Evolutionary conservation across 2,888 invertebrate species (phyloP).

Genomic region (Oscheius myriophilus): DNA sequence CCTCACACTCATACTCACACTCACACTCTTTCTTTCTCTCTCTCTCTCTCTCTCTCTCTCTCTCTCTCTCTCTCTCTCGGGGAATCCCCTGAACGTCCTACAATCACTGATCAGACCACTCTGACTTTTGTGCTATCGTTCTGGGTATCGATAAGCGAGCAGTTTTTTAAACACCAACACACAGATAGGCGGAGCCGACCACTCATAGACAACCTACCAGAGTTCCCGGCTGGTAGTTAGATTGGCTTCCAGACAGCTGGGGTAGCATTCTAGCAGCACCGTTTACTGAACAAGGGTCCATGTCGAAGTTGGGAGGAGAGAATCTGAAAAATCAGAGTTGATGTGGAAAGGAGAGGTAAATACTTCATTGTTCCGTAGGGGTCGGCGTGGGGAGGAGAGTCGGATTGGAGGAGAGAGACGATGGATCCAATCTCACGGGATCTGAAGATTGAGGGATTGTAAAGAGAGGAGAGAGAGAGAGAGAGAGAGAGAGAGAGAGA

Average conservation of each 20-base stretch:
- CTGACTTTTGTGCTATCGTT: no score
- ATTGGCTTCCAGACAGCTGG: slow-evolving; percentile 15
- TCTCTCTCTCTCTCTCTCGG: no score
- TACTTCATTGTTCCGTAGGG: slow-evolving; percentile 27
- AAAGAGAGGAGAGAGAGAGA: not conserved
- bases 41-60: no score
- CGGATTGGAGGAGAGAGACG: slow-evolving; percentile 49
- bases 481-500: not conserved
- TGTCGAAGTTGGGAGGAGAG: slow-evolving; percentile 33
- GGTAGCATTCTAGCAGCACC: slow-evolving; percentile 45
- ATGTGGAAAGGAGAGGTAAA: not conserved
- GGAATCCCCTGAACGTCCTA: no score
- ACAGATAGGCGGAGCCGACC: no score
- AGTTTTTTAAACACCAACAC: no score
- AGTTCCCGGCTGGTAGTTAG: slow-evolving; percentile 23
- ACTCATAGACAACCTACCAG: slow-evolving; percentile 23
- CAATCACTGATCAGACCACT: no score
- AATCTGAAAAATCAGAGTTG: slow-evolving; percentile 6
- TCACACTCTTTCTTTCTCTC: no score
- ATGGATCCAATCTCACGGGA: slow-evolving; percentile 47
- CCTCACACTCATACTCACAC: no score
- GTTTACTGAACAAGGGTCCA: slow-evolving; percentile 31
- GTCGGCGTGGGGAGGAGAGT: slow-evolving; percentile 30
- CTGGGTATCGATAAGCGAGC: no score
- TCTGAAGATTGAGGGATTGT: no score